Conservation (phyloP, 2,113 vertebrate genomes). For the Odontesthes bonariensis region DNA sequence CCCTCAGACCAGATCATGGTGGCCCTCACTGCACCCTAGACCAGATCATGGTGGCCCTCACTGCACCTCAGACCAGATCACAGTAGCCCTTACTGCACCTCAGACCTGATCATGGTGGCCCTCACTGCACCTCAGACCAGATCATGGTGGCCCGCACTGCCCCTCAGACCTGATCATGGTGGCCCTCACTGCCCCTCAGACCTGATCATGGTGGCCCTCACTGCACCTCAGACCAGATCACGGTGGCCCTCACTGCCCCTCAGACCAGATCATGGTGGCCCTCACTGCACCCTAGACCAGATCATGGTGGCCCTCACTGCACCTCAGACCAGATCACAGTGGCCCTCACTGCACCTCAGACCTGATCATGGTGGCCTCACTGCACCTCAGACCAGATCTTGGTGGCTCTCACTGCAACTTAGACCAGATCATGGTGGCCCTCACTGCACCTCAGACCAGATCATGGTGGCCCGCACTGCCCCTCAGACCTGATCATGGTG, state of each 20-base stretch:
- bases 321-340: no score
- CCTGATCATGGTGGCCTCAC: constrained; percentile 43
- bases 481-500: constrained; percentile 36
- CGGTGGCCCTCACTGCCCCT: constrained; percentile 47
- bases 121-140: constrained; percentile 54
- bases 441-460: constrained; percentile 54
- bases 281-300: constrained; percentile 21
- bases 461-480: no score
- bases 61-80: no score
- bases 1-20: no score
- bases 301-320: constrained; percentile 44
- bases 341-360: constrained; percentile 20
- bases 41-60: constrained; percentile 42
- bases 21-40: constrained; percentile 18
- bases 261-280: no score
- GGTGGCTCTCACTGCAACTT: no score
- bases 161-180: constrained; percentile 33
- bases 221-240: constrained; percentile 30
- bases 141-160: no score
- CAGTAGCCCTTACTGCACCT: no score
- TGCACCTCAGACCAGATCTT: no score
- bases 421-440: constrained; percentile 34
- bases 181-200: constrained; percentile 49
- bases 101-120: constrained; percentile 32
- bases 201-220: constrained; percentile 68